phyloP scores from a whole-genome alignment of 2,797 vertebrate species.

The Urosaurus nigricauda region DNA sequence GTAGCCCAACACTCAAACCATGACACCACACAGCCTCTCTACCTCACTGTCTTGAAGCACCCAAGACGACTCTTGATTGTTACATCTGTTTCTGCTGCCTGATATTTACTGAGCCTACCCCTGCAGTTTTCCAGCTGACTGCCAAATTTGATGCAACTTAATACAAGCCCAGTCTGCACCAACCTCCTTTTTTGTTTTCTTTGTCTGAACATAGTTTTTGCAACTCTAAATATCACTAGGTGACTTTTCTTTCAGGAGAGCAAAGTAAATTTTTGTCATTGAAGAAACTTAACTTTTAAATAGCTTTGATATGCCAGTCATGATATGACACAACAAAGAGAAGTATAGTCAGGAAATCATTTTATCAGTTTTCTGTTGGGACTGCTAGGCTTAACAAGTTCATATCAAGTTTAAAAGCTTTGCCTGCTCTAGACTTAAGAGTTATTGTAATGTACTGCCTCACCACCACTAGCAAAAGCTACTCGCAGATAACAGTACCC shows the following conservation, averaged over 20 bases:
- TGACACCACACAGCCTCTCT: no score
- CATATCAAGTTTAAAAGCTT: not conserved
- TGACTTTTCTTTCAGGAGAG: not conserved
- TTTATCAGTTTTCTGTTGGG: slow-evolving; percentile 20
- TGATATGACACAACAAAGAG: slow-evolving; percentile 14
- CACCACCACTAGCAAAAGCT: not conserved
- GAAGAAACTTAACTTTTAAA: slow-evolving; percentile 25
- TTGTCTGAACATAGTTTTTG: not conserved
- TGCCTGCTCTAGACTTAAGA: not conserved
- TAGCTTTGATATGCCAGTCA: slow-evolving; percentile 16
- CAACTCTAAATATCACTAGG: not conserved
- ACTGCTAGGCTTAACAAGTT: not conserved
- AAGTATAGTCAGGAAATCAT: fast-evolving
- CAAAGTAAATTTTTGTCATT: slow-evolving; percentile 16
- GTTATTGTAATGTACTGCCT: not conserved
- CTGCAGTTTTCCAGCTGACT: not conserved
- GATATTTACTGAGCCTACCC: no score
- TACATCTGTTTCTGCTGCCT: not conserved
- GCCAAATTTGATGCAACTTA: not conserved
- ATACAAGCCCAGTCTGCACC: not conserved
- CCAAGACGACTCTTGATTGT: not conserved
- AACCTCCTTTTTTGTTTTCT: not conserved
- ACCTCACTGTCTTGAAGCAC: not conserved
- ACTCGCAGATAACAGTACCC: not conserved
- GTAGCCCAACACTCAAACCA: no score